These are phyloP conservation scores for Ectobius pallidus DNA, from an alignment of 2,888 invertebrate species.

Conservation along the genomic window DNA sequence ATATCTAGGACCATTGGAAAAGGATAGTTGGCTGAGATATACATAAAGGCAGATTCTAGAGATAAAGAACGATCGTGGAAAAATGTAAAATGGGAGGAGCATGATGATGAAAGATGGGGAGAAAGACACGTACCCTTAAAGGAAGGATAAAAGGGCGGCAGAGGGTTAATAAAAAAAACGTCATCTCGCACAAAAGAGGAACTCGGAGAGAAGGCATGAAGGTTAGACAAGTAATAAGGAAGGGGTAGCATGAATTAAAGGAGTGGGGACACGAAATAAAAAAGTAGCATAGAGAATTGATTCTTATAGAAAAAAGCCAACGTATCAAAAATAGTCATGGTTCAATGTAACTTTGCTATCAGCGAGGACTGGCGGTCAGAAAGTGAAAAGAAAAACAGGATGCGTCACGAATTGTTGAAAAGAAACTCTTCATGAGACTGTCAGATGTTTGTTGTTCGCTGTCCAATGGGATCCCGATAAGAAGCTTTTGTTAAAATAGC, in stretches of 20 bases:
- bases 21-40: too few species aligned
- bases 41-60: background rate
- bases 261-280: background rate
- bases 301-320: background rate
- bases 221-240: background rate
- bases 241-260: background rate
- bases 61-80: background rate
- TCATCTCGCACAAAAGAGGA: slow-evolving; percentile 2
- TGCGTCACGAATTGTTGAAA: slow-evolving; percentile 21
- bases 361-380: background rate
- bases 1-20: too few species aligned
- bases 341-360: background rate
- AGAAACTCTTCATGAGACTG: slow-evolving; percentile 1
- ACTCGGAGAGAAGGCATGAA: slow-evolving; percentile 9
- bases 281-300: slow-evolving; percentile 17
- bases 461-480: slow-evolving; percentile 14
- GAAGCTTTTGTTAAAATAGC: background rate
- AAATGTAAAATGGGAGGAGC: slow-evolving; percentile 6
- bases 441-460: slow-evolving; percentile 6
- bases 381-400: background rate
- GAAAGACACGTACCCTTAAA: slow-evolving; percentile 13
- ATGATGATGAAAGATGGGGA: background rate
- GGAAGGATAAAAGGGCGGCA: slow-evolving; percentile 8
- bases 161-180: slow-evolving; percentile 25
- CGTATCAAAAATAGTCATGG: slow-evolving; percentile 20